Base-by-base conservation (phyloP, 35 echinoderm and acorn worm species). In the Diadema setosum region DNA sequence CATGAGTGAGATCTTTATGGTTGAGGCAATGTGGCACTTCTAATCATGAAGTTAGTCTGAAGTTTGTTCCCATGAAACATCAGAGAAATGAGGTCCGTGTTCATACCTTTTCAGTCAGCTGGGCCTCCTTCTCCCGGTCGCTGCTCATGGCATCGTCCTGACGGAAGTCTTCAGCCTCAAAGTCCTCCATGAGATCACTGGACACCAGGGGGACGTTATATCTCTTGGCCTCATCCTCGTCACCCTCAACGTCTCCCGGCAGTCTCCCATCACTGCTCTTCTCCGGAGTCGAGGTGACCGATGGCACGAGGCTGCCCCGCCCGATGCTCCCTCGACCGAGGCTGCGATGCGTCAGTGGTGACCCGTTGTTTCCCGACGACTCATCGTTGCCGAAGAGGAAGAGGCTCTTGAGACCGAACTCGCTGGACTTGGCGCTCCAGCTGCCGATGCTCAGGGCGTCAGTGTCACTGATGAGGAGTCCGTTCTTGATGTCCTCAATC, bases 171-270 rank as follows among this genome's bases (percentile, higher is more conserved):
- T 90, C 87, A 4, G 58, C 88, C 30, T 90, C 88, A 90, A 90
- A 90, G 45, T 90, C 88, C 33, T 90, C 88, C 88, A 90, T 90
- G 58, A 90, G 65, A 23, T 90, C 88, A 20, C 41, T 81, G 44
- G 82, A 65, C 17, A 90, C 88, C 75, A 90, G 46, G 20, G 88
- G 88, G 24, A 90, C 88, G 16, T 90, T 58, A 29, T 48, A 87
- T 29, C 45, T 58, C 80, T 90, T 90, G 40, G 55, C 34, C 8
- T 74, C 43, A 31, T 43, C 80, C 27, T 3, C 39, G 14, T 85
- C 83, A 37, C 65, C 34, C 61, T 61, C 42, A 24, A 45, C 43
- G 17, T 70, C 63, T 25, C 17, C 31, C 42, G 15, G 26, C 20
- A 21, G 24, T 76, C 17, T 35, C 24, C 12, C 20, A 14, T 41